phyloP scores from a whole-genome alignment of 35 echinoderm and acorn worm genomes.

The Amphiura filiformis region DNA sequence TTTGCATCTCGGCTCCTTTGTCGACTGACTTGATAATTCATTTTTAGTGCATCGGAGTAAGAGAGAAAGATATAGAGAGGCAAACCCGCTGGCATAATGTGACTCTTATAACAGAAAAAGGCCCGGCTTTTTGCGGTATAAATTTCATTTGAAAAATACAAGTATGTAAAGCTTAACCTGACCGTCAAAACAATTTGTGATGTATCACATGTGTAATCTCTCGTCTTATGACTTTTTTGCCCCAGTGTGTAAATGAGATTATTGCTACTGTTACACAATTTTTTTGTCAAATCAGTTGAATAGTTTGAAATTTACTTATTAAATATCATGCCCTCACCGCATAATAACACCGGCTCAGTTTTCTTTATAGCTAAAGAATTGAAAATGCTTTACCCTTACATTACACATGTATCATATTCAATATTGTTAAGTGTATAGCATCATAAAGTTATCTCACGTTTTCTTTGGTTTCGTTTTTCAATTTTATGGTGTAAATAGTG shows the following conservation, averaged over 20 bases:
- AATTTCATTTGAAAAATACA: background rate
- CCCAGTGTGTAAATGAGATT: conserved; percentile 7
- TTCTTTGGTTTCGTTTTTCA: too few species aligned
- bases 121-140: background rate
- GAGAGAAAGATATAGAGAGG: too few species aligned
- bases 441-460: background rate
- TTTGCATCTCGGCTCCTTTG: background rate
- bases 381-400: background rate
- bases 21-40: background rate
- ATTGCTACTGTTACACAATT: background rate
- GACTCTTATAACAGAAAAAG: background rate
- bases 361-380: too few species aligned
- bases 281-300: too few species aligned
- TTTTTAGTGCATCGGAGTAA: background rate
- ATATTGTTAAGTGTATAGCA: conserved; percentile 11
- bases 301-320: background rate
- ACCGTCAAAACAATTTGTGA: conserved; percentile 14
- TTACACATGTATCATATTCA: background rate
- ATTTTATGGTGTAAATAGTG: background rate
- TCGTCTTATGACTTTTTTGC: background rate
- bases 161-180: background rate
- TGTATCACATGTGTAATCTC: conserved; percentile 2
- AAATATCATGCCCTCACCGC: conserved; percentile 3
- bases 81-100: background rate
- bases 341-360: background rate